Percentiles rank a stretch among this genome's conserved stretches.
Conservation (phyloP, 2,113 vertebrate species). For the Grallaria varia region DNA sequence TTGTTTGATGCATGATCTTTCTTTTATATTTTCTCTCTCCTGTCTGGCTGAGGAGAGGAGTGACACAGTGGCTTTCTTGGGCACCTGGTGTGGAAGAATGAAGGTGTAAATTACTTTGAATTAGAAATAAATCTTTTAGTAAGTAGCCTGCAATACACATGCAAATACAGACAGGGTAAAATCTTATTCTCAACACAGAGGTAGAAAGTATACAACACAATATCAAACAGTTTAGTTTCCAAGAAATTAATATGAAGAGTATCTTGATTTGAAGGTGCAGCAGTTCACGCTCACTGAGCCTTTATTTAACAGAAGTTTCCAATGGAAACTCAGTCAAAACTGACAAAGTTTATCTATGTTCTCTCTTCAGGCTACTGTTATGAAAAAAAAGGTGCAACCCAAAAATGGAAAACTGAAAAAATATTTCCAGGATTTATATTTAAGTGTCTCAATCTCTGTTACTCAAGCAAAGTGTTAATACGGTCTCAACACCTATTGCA, state of each 20-base stretch:
- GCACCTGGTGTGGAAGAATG: not conserved
- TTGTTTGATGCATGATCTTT: not conserved
- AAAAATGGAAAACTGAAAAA: not conserved
- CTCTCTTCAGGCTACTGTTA: not conserved
- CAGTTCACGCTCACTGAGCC: not conserved
- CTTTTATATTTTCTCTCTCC: not conserved
- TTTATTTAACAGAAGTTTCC: not conserved
- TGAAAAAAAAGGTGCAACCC: not conserved
- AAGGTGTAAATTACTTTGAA: not conserved
- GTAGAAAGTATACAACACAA: not conserved
- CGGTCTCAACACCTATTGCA: not conserved
- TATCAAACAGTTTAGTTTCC: not conserved
- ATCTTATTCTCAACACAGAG: not conserved
- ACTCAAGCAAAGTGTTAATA: not conserved
- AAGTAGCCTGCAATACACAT: not conserved
- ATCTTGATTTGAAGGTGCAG: not conserved
- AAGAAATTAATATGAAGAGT: not conserved
- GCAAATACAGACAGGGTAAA: not conserved
- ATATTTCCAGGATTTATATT: not conserved
- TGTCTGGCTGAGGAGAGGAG: not conserved
- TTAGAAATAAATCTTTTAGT: not conserved
- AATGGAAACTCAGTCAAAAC: not conserved
- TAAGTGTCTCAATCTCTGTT: not conserved
- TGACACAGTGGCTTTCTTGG: not conserved
- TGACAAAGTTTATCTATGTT: not conserved